Conservation (phyloP, 2,888 invertebrate species). For the Spodoptera picta region DNA sequence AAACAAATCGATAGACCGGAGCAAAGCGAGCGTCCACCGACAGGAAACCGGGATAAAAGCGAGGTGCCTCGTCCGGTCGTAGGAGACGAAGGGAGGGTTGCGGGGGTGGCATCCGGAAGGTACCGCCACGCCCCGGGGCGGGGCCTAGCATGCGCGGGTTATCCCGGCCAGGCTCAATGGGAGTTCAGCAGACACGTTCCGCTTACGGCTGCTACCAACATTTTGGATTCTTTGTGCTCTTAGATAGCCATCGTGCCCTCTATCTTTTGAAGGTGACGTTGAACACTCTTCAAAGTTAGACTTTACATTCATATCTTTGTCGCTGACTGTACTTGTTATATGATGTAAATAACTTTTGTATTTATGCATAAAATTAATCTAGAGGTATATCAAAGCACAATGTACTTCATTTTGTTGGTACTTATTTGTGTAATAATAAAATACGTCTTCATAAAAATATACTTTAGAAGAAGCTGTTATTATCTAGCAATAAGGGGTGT, state of each 20-base stretch:
- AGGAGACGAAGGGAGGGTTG: slow-evolving; percentile 57
- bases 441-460: too few relatives aligned
- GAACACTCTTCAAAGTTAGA: slow-evolving; percentile 28
- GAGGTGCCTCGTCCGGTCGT: slow-evolving; percentile 76
- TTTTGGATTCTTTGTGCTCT: slow-evolving; percentile 42
- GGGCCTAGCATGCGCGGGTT: slow-evolving; percentile 68
- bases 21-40: slow-evolving; percentile 85
- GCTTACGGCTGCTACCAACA: slow-evolving; percentile 34
- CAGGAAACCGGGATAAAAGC: slow-evolving; percentile 88
- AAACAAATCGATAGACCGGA: slow-evolving; percentile 86
- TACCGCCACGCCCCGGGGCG: slow-evolving; percentile 69
- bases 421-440: background rate
- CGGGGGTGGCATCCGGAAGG: slow-evolving; percentile 54
- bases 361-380: background rate
- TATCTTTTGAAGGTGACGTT: slow-evolving; percentile 45
- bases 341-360: slow-evolving; percentile 3
- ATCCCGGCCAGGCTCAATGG: slow-evolving; percentile 50
- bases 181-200: slow-evolving; percentile 31
- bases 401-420: background rate
- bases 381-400: background rate
- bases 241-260: slow-evolving; percentile 24
- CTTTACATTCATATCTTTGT: slow-evolving; percentile 14
- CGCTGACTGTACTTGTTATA: background rate
- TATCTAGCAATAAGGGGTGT: too few relatives aligned
- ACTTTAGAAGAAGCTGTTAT: too few relatives aligned